Percentiles rank a stretch among this genome's conserved stretches.
These are phyloP conservation scores for Thysanoteuthis rhombus DNA, from an alignment of 2,888 invertebrate genomes.

Conservation along the genomic window DNA sequence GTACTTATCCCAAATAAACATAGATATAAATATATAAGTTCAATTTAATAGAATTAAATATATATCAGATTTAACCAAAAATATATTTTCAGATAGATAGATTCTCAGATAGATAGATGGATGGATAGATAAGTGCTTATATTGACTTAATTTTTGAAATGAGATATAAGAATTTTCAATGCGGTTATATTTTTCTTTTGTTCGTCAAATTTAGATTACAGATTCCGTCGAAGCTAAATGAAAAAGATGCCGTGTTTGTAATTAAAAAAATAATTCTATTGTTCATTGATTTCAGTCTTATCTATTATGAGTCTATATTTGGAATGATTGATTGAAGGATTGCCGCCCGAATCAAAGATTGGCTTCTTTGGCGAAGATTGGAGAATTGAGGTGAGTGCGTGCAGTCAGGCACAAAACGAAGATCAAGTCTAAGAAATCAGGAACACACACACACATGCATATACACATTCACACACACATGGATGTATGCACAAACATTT, in stretches of 20 bases:
- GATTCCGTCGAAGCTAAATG: background rate
- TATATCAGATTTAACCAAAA: background rate
- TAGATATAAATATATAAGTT: no score
- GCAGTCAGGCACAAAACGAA: background rate
- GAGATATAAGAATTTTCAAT: background rate
- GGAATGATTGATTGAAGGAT: background rate
- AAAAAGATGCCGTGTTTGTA: background rate
- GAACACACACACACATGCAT: conserved; percentile 16
- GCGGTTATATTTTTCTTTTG: background rate
- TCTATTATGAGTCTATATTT: background rate
- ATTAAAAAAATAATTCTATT: background rate
- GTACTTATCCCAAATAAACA: no score
- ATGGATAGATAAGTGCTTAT: background rate
- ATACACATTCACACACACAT: background rate
- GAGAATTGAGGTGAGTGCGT: background rate
- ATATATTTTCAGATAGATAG: background rate
- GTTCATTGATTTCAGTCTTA: background rate
- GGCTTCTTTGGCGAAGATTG: background rate
- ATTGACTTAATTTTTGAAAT: background rate
- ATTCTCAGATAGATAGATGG: background rate
- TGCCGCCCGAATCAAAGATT: background rate
- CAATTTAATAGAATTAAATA: no score
- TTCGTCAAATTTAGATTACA: background rate
- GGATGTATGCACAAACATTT: background rate
- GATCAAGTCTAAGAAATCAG: background rate